These are phyloP conservation scores for Geotrypetes seraphini DNA, from an alignment of 2,797 vertebrate species.

Conservation along the genomic window DNA sequence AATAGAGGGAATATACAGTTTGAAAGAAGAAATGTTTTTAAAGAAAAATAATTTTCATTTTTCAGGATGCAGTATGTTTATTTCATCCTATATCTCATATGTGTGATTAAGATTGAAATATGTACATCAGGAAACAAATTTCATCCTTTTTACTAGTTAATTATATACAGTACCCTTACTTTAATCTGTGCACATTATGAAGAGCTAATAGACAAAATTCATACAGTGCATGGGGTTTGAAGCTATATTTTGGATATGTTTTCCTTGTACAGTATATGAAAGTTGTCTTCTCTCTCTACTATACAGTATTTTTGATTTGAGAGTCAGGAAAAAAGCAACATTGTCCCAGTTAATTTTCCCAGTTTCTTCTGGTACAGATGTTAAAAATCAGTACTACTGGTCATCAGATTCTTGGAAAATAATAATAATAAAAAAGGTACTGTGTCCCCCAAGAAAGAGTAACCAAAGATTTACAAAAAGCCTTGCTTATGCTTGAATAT, in stretches of 20 bases:
- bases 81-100: neutral
- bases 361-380: neutral
- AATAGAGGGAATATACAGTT: slow-evolving; percentile 1
- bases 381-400: slow-evolving; percentile 7
- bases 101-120: neutral
- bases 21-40: neutral
- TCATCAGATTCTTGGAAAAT: slow-evolving; percentile 3
- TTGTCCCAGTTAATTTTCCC: neutral
- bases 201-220: neutral
- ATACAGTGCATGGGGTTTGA: slow-evolving; percentile 11
- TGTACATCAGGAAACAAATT: slow-evolving; percentile 9
- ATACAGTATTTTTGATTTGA: too few relatives aligned
- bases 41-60: neutral
- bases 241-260: slow-evolving; percentile 10
- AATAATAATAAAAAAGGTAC: too few relatives aligned
- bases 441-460: slow-evolving; percentile 8
- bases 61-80: neutral
- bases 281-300: too few relatives aligned
- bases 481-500: slow-evolving; percentile 20
- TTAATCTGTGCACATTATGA: neutral
- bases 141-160: slow-evolving; percentile 6
- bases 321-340: slow-evolving; percentile 4
- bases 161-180: slow-evolving; percentile 6
- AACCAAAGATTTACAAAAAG: slow-evolving; percentile 40
- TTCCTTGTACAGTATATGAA: neutral